Evolutionary conservation across 2,797 vertebrate species (phyloP), one percentile per base, ranked within the genome.

Genomic region (Phoeniculus purpureus): DNA sequence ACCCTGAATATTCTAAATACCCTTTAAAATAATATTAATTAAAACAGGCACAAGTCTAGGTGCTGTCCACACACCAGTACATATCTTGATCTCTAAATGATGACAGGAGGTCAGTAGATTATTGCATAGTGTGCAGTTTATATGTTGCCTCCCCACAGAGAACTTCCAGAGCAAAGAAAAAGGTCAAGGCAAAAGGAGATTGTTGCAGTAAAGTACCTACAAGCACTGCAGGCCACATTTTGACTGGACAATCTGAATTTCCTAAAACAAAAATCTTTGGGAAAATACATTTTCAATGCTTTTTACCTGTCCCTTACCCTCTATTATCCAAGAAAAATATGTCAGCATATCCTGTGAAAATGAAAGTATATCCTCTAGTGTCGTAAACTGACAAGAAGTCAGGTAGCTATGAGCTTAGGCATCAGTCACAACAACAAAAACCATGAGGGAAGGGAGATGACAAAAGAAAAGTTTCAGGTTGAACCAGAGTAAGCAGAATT

Each of bases 151-250:
- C n/a, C 37, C 8, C 37, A 37, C 37, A 12, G 37, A 37, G 37
- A 37, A 37, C 37, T 37, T 55, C 87, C 90, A 67, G 47, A 95
- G 45, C 47, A 93, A n/a, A n/a, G n/a, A n/a, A n/a, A n/a, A n/a
- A n/a, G n/a, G n/a, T n/a, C n/a, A n/a, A n/a, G n/a, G n/a, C n/a
- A n/a, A n/a, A n/a, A n/a, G n/a, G n/a, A n/a, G n/a, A n/a, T n/a
- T n/a, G n/a, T n/a, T n/a, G n/a, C n/a, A n/a, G n/a, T n/a, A n/a
- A n/a, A n/a, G n/a, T n/a, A n/a, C n/a, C n/a, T n/a, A n/a, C n/a
- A n/a, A n/a, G n/a, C n/a, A n/a, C n/a, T n/a, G n/a, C n/a, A n/a
- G n/a, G n/a, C n/a, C n/a, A n/a, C n/a, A n/a, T 87, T 74, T 32
- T 37, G 50, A 65, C 7, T 56, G 64, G 16, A 37, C 37, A 37